Evolutionary conservation across 2,888 invertebrate genomes (phyloP), one percentile per base, ranked within the genome.

Genomic region (Drosophila putrida): DNA sequence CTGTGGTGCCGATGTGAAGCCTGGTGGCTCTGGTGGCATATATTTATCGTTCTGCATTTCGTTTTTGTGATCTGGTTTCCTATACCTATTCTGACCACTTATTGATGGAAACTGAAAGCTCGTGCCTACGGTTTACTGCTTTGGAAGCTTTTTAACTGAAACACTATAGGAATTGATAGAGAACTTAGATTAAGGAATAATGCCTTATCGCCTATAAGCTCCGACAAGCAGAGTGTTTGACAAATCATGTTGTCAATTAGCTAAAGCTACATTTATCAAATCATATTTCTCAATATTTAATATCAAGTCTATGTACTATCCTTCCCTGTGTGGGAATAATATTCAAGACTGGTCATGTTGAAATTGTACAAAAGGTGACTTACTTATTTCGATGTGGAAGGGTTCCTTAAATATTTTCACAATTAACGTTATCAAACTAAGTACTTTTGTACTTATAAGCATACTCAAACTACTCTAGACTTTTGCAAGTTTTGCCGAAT

Each of bases 11-110:
- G 72, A 35, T 13, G 47, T 27, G 36, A 60, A 85, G 4, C 66
- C 70, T 25, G 71, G 55, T n/a, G 63, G 28, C 13, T 54, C 49
- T 25, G 82, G 63, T 25, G 66, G 46, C 15, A 50, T 9, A 62
- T 53, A 59, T 39, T 67, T 89, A 2, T 82, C 86, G 86, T 79
- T 89, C 46, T 84, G 59, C 85, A 83, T 83, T 46, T 31, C 49
- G 33, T 9, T n/a, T 15, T 44, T 9, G 2, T n/a, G 33, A 36
- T 13, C 44, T 13, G 15, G 4, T 35, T 11, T 6, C 8, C 2
- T 25, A 60, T 41, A 33, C 69, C 41, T 20, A 6, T 43, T 53
- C 8, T n/a, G 54, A 8, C 8, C 38, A 33, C 27, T 39, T 6
- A 11, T 11, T n/a, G 15, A 3, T 39, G n/a, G n/a, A 25, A 51